These are phyloP conservation scores for Caenorhabditis sulstoni DNA, from an alignment of 2,888 invertebrate species.

Conservation along the genomic window DNA sequence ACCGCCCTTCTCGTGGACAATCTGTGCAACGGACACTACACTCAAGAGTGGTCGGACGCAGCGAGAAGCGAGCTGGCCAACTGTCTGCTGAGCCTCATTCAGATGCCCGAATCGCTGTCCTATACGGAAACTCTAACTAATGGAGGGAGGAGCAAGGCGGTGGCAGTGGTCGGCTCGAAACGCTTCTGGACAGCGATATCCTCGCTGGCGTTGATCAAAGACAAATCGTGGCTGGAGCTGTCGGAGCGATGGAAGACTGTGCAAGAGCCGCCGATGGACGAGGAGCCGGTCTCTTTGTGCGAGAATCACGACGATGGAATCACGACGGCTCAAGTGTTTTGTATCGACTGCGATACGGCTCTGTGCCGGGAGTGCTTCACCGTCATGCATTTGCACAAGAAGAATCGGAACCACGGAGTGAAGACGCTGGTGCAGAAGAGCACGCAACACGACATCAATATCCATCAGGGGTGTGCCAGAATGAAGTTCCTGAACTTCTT, in stretches of 20 bases:
- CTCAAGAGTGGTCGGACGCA: conserved; percentile 70
- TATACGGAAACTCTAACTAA: conserved; percentile 47
- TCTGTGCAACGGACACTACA: conserved; percentile 65
- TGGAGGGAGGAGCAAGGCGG: conserved; percentile 38
- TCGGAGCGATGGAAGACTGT: conserved; percentile 61
- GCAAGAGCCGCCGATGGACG: conserved; percentile 61
- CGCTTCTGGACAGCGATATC: conserved; percentile 90
- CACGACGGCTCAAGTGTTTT: conserved; percentile 85
- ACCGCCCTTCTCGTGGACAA: conserved; percentile 60
- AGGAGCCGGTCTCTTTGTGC: conserved; percentile 84
- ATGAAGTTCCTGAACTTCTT: conserved; percentile 96
- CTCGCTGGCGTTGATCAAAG: conserved; percentile 90
- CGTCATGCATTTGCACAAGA: conserved; percentile 92
- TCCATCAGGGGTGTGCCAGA: conserved; percentile 95
- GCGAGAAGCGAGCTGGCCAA: conserved; percentile 69
- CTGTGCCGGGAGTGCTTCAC: conserved; percentile 95
- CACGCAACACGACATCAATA: conserved; percentile 86
- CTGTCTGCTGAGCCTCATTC: conserved; percentile 55
- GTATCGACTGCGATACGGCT: conserved; percentile 86
- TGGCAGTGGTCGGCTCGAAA: conserved; percentile 51
- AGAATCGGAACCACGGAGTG: conserved; percentile 84
- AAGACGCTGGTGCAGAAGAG: conserved; percentile 41
- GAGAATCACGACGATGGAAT: conserved; percentile 92
- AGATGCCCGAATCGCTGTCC: conserved; percentile 58
- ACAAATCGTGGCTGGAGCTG: conserved; percentile 74